Evolutionary conservation across 1,140 invertebrate species (phyloP).

Genomic region (Drosophila tani): DNA sequence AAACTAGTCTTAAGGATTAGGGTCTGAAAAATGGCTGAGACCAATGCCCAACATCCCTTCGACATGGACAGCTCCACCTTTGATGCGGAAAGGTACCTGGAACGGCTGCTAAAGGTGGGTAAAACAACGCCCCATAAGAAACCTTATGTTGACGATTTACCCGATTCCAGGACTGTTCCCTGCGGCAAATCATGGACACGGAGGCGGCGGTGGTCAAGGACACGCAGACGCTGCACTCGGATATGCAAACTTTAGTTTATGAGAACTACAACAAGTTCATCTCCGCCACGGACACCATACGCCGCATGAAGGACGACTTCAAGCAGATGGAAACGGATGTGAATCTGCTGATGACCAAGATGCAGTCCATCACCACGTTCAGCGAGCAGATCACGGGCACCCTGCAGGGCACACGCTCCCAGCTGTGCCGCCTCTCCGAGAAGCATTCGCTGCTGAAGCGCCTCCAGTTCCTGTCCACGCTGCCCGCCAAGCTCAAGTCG

Average conservation of each 20-base stretch:
- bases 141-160: neutral
- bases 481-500: constrained; percentile 95
- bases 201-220: constrained; percentile 93
- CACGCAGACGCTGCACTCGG: constrained; percentile 96
- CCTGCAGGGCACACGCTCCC: constrained; percentile 94
- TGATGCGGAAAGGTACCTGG: constrained; percentile 94
- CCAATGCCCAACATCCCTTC: constrained; percentile 61
- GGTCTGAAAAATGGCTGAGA: constrained; percentile 48
- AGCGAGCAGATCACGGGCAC: constrained; percentile 96
- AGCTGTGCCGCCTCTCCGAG: constrained; percentile 95
- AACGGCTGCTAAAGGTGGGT: constrained; percentile 91
- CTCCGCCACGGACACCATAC: constrained; percentile 98
- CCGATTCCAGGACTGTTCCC: constrained; percentile 88
- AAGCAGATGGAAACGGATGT: constrained; percentile 99
- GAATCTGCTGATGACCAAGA: constrained; percentile 96
- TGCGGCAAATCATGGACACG: constrained; percentile 95
- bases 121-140: neutral
- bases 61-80: constrained; percentile 96
- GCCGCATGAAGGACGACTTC: constrained; percentile 99
- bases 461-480: constrained; percentile 97
- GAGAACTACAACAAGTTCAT: constrained; percentile 99
- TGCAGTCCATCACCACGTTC: constrained; percentile 96
- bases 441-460: constrained; percentile 96
- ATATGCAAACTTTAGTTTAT: constrained; percentile 99
- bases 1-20: constrained; percentile 7